Evolutionary conservation across 1,140 invertebrate species (phyloP), one percentile per base, ranked within the genome.

Genomic region (Microvelia longipes): DNA sequence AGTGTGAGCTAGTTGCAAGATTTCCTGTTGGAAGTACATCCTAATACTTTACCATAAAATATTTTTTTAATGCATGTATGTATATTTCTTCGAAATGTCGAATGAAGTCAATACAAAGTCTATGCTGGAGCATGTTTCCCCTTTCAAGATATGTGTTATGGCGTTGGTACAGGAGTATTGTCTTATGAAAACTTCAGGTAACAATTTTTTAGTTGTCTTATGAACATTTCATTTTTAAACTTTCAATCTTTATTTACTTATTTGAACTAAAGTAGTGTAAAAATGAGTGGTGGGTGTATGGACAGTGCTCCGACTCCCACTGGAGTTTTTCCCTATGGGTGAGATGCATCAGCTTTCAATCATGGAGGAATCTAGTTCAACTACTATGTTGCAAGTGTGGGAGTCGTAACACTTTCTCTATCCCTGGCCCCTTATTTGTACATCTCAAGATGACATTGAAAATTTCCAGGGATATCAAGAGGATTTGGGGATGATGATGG

Each of bases 121-220:
- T 67, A 11, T 71, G 11, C 63, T 71, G 5, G 83, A 85, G 75
- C 79, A 77, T 69, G 74, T 85, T 66, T 85, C 83, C 0, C 83
- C 84, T 26, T 83, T 84, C 67, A 83, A 83, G 79, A 77, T 85
- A 71, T 79, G 81, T 24, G 79, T 84, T 35, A 79, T 82, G 15
- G 76, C 83, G 64, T 78, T 85, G 69, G 83, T 85, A 67, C 80
- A 81, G 73, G 80, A 82, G 70, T 84, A 82, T 76, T 84, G 82
- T 64, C 76, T 80, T 72, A 77, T 80, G 69, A 80, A 77, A 68
- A 76, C 75, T 60, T 81, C 80, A 79, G 78, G 83, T 84, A 75
- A 72, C 28, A 50, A 66, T 69, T 68, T 66, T 30, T 68, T 63
- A 29, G 28, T 69, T 65, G 29, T 60, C 15, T 2, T 35, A 61